phyloP scores from a whole-genome alignment of 2,113 vertebrate genomes.

The Panthera tigris region DNA sequence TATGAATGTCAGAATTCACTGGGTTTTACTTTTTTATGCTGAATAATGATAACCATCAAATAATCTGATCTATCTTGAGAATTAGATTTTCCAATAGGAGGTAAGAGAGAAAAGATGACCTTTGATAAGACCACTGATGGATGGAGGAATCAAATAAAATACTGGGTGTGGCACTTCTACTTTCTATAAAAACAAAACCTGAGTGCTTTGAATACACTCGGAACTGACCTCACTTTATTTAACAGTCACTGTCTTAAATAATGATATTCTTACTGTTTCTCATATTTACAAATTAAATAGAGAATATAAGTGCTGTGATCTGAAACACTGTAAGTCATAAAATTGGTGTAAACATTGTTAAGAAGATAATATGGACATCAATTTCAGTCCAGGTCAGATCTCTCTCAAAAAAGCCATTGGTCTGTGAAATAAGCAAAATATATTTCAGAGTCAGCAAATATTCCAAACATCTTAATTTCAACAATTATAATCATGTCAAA shows the following conservation, averaged over 20 bases:
- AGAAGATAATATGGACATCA: neutral
- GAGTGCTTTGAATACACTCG: neutral
- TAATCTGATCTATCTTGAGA: neutral
- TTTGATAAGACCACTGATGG: neutral
- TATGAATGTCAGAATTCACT: constrained; percentile 68
- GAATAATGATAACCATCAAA: constrained; percentile 56
- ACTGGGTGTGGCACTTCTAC: neutral
- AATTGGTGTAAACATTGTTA: neutral
- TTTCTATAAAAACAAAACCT: neutral
- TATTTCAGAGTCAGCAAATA: neutral
- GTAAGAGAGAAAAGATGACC: neutral
- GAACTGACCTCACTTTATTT: neutral
- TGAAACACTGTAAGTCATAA: neutral
- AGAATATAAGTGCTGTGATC: neutral
- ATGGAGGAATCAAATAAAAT: neutral
- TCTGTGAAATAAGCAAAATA: neutral
- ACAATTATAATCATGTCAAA: neutral
- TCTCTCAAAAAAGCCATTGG: neutral
- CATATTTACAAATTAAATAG: neutral
- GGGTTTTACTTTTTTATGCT: constrained; percentile 55
- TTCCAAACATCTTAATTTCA: neutral
- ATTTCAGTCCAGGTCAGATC: neutral
- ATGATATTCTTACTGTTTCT: neutral
- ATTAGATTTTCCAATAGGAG: constrained; percentile 33
- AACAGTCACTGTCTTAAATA: neutral